phyloP scores from a whole-genome alignment of 2,113 vertebrate genomes.

The Zosterops borbonicus region DNA sequence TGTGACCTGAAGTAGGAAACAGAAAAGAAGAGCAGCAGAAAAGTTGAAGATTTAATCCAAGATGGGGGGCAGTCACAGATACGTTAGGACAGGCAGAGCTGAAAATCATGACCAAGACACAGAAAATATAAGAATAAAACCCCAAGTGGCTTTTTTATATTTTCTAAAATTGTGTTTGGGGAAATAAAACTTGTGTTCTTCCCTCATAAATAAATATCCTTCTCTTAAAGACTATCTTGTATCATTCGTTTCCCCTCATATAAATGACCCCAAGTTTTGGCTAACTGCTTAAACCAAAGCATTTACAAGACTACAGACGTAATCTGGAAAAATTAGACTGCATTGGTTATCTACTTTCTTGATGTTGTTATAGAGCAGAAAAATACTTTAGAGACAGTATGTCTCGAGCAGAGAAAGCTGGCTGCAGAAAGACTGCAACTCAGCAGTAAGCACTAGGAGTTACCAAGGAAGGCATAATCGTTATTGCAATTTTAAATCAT shows the following conservation, averaged over 20 bases:
- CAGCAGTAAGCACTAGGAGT: not conserved
- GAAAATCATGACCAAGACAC: not conserved
- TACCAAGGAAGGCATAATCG: not conserved
- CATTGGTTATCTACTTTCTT: not conserved
- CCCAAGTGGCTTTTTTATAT: accelerated
- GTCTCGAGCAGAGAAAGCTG: not conserved
- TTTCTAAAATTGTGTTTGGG: not conserved
- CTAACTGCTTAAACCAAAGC: not conserved
- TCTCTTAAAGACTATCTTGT: not conserved
- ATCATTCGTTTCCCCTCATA: not conserved
- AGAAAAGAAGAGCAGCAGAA: not conserved
- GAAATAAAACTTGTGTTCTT: not conserved
- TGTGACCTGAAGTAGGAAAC: not conserved
- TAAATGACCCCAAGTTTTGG: not conserved
- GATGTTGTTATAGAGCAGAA: not conserved
- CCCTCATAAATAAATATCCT: not conserved
- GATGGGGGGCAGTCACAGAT: not conserved
- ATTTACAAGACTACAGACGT: not conserved
- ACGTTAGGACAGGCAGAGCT: not conserved
- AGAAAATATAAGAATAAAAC: not conserved
- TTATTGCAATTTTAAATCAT: slow-evolving; percentile 17
- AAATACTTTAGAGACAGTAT: not conserved
- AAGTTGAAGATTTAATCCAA: not conserved
- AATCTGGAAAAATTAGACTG: not conserved
- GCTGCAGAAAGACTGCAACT: not conserved